Evolutionary conservation across 2,888 invertebrate genomes (phyloP), one percentile per base, ranked within the genome.

Genomic region (Amphipyra tragopoginis): DNA sequence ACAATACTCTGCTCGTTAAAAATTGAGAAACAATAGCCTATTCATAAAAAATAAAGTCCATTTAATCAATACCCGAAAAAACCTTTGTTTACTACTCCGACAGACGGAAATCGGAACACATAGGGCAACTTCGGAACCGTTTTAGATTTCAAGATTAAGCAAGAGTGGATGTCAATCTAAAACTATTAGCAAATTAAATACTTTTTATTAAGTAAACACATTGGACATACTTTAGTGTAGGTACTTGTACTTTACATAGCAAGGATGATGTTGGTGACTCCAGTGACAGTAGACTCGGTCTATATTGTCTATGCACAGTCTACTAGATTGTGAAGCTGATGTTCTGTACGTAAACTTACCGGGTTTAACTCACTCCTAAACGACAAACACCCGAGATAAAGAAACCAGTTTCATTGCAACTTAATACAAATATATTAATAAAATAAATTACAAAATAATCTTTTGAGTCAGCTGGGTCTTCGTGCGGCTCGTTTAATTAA

Each of bases 381-480:
- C 21, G 21, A 40, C 15, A 36, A n/a, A 10, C 9, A 11, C 15
- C 36, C 5, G 14, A 52, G 56, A 71, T 42, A 21, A 15, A 38
- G 10, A 38, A 53, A 34, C 13, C 50, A 49, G 42, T 65, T 55
- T 49, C 51, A 36, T 29, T 26, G 50, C 52, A 58, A 61, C 57
- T 63, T 65, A 47, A 51, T 65, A 58, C 51, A 53, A 72, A 75
- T 71, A 75, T 60, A 64, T 60, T 60, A 72, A 60, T 66, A 58
- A 69, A 69, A 68, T 70, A 74, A 81, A 79, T 80, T 75, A 76
- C 72, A 73, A 75, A 79, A 74, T 80, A 82, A 80, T 83, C 75
- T 78, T 77, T 61, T 72, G 59, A 69, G 75, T 75, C 77, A 66
- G 64, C 62, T 45, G 61, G 70, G 72, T 65, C 60, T 74, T 73